Evolutionary conservation across 2,888 invertebrate genomes (phyloP), one percentile per base, ranked within the genome.

Genomic region (Geophilus truncorum): DNA sequence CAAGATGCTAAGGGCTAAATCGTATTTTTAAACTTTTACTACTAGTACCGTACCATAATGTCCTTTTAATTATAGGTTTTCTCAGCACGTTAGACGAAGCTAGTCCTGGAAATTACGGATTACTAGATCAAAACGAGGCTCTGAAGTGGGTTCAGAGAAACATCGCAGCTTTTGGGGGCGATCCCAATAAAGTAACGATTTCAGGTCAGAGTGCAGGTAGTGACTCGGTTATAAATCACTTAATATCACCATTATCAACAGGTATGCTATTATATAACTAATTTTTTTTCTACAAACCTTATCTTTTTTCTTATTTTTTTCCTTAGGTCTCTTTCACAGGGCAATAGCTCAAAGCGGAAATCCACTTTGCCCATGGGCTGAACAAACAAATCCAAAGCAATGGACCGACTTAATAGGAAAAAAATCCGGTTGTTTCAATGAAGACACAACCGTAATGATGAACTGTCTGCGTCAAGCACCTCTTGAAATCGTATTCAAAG

Each of bases 161-260:
- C 21, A 45, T 78, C 18, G 40, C 36, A 18, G 78, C 78, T 21
- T 78, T 78, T 78, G 78, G 78, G 7, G 78, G 78, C 9, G 36
- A 78, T 45, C 78, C 78, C 2, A 36, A 40, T 7, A 23, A 78
- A 21, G 78, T 78, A 2, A 78, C 78, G 5, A 21, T 78, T 3
- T 23, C 12, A 40, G 78, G 78, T 2, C 21, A 34, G 40, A 78
- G 78, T 78, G 36, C 78, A 7, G 78, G 78, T 12, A 9, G 10
- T 36, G 40, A 5, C 15, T 78, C 78, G 2, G 40, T 25, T 21
- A 10, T 36, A 3, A 5, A 9, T 23, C 78, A 78, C 36, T 23
- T 15, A 6, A n/a, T 78, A 25, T 78, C 78, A 10, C 78, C 78
- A 1, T 3, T 18, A 36, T 78, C 78, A 5, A 40, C n/a, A 40